Conservation (phyloP, 1,140 invertebrate genomes). For the Drosophila pectinifera region DNA sequence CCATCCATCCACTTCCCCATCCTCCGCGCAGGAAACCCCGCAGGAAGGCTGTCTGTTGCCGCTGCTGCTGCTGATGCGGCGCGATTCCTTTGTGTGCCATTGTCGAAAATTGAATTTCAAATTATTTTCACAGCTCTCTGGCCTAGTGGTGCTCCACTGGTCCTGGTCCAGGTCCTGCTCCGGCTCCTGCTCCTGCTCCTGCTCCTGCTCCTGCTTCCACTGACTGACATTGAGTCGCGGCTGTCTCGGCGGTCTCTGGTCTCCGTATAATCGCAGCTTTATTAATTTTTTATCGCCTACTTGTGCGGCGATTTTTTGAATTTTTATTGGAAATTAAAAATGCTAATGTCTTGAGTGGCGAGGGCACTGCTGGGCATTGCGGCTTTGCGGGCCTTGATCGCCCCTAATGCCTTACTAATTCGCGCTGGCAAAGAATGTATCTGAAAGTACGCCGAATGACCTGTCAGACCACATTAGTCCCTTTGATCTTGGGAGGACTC, state of each 20-base stretch:
- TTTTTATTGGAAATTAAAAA: conserved; percentile 84
- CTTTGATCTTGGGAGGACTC: conserved; percentile 65
- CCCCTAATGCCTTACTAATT: conserved; percentile 27
- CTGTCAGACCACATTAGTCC: conserved; percentile 45
- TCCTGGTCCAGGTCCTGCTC: conserved; percentile 5
- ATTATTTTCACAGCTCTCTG: conserved; percentile 81
- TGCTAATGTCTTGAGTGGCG: conserved; percentile 69
- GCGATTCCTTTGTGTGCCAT: conserved; percentile 83
- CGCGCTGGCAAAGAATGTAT: conserved; percentile 6
- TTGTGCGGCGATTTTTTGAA: conserved; percentile 80
- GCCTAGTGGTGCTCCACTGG: conserved; percentile 47
- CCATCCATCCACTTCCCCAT: conserved; percentile 20
- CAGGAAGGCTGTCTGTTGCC: conserved; percentile 26
- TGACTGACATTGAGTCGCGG: conserved; percentile 71
- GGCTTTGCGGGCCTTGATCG: conserved; percentile 18
- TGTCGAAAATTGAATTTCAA: conserved; percentile 84
- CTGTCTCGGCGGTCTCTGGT: conserved; percentile 56
- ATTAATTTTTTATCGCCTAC: conserved; percentile 84
- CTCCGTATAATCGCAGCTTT: conserved; percentile 81
- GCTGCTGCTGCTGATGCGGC: conserved; percentile 42
- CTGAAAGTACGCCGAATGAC: conserved; percentile 17
- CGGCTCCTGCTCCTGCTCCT: background rate
- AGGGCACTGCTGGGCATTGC: conserved; percentile 21
- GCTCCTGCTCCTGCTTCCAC: background rate
- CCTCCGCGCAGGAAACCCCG: conserved; percentile 13